These are phyloP conservation scores for Neostethus bicornis DNA, from an alignment of 2,797 vertebrate genomes.

Conservation along the genomic window DNA sequence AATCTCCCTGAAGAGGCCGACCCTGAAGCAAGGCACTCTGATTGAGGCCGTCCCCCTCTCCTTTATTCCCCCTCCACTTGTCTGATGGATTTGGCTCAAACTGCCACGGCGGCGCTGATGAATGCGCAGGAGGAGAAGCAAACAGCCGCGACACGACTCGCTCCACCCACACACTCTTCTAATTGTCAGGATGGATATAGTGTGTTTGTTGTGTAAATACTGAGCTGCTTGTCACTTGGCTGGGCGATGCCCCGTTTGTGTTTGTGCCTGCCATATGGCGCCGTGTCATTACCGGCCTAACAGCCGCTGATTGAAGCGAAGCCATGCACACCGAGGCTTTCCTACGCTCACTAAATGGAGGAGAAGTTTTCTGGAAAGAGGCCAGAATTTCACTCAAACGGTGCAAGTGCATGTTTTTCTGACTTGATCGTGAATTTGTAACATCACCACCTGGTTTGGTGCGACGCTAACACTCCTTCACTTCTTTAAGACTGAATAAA, in stretches of 20 bases:
- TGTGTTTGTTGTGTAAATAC: slow-evolving; percentile 39
- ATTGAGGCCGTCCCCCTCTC: background rate
- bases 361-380: background rate
- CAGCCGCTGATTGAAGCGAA: slow-evolving; percentile 41
- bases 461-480: too few species aligned
- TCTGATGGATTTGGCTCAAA: slow-evolving; percentile 2
- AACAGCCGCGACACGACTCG: slow-evolving; percentile 21
- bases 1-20: accelerated
- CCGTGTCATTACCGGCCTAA: slow-evolving; percentile 43
- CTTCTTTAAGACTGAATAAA: too few species aligned
- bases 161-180: slow-evolving; percentile 18
- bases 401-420: background rate
- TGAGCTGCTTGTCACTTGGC: slow-evolving; percentile 36
- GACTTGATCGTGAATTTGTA: background rate
- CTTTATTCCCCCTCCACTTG: background rate
- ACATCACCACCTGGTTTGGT: too few species aligned
- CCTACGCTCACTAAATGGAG: slow-evolving; percentile 6
- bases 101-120: slow-evolving; percentile 41
- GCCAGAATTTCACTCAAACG: background rate
- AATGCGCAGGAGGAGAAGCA: slow-evolving; percentile 31
- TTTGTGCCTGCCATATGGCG: slow-evolving; percentile 56
- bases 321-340: slow-evolving; percentile 18
- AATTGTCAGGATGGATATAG: slow-evolving; percentile 36
- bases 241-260: slow-evolving; percentile 39
- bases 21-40: background rate